These are phyloP conservation scores for Lamellibrachia satsuma DNA, from an alignment of 2,888 invertebrate species.

Conservation along the genomic window DNA sequence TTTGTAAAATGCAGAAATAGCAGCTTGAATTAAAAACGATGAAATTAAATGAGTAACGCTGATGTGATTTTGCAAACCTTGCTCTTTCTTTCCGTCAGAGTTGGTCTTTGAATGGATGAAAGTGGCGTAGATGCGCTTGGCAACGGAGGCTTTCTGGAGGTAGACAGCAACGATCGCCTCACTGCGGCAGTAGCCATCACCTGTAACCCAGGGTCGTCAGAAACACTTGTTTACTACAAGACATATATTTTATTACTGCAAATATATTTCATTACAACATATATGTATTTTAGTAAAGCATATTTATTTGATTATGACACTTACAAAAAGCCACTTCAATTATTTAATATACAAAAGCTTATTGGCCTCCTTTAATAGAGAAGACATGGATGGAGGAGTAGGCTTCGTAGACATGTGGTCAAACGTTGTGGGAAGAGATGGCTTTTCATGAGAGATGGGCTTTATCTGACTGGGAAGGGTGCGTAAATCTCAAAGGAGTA, in stretches of 20 bases:
- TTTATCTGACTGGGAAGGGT: too few species aligned
- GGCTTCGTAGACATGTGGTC: too few species aligned
- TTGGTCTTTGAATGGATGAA: conserved; percentile 89
- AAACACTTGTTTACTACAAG: not conserved
- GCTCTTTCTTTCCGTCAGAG: conserved; percentile 90
- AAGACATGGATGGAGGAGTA: too few species aligned
- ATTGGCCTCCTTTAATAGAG: not conserved
- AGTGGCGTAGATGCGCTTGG: conserved; percentile 85
- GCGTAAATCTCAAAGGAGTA: too few species aligned
- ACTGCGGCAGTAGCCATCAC: conserved; percentile 90
- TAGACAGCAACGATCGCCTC: conserved; percentile 86
- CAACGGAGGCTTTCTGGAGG: conserved; percentile 80
- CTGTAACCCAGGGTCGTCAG: conserved; percentile 49
- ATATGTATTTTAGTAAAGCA: not conserved
- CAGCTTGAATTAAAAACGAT: not conserved
- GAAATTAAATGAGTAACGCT: not conserved
- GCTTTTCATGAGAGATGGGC: too few species aligned
- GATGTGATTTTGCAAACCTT: conserved; percentile 70
- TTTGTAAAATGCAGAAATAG: not conserved
- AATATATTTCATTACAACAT: not conserved
- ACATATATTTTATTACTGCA: not conserved
- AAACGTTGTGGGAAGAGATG: too few species aligned
- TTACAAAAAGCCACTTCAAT: not conserved
- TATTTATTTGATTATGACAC: not conserved
- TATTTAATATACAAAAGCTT: not conserved